Percentiles rank a stretch among this genome's conserved stretches.
phyloP scores from a whole-genome alignment of 2,113 vertebrate species.

The Otolemur garnettii region DNA sequence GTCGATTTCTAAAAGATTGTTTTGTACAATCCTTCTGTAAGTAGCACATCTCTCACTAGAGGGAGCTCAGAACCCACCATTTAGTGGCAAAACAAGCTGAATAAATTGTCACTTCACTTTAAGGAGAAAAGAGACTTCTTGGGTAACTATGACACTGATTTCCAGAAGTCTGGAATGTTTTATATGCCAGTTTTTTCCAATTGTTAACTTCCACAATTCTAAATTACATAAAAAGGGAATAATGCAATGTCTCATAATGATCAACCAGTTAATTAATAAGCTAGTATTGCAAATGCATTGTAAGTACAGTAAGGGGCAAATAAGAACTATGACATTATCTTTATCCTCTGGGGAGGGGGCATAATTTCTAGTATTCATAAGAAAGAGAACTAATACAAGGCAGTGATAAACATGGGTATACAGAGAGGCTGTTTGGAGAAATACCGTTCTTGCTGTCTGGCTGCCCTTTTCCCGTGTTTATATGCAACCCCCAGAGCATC shows the following conservation, averaged over 20 bases:
- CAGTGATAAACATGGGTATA: neutral
- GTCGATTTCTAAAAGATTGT: neutral
- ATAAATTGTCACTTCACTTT: neutral
- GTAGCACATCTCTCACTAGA: conserved; percentile 61
- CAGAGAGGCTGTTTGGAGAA: neutral
- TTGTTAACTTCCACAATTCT: neutral
- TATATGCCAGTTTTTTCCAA: neutral
- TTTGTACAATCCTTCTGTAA: conserved; percentile 18
- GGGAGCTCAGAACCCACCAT: conserved; percentile 65
- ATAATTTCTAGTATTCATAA: neutral
- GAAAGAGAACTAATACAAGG: neutral
- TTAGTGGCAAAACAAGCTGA: neutral
- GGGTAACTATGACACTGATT: neutral
- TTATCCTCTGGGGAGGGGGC: neutral
- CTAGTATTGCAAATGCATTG: neutral
- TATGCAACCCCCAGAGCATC: neutral
- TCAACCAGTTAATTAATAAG: neutral
- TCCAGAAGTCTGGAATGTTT: neutral
- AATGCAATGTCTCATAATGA: neutral
- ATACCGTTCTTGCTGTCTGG: neutral
- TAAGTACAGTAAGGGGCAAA: neutral
- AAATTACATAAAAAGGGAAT: neutral
- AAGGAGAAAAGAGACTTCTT: neutral
- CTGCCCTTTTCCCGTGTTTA: neutral
- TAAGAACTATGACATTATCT: neutral